A percentile compares a stretch with the other conserved stretches of the same genome.
phyloP scores from a whole-genome alignment of 35 echinoderm and acorn worm species.

The Diadema setosum region DNA sequence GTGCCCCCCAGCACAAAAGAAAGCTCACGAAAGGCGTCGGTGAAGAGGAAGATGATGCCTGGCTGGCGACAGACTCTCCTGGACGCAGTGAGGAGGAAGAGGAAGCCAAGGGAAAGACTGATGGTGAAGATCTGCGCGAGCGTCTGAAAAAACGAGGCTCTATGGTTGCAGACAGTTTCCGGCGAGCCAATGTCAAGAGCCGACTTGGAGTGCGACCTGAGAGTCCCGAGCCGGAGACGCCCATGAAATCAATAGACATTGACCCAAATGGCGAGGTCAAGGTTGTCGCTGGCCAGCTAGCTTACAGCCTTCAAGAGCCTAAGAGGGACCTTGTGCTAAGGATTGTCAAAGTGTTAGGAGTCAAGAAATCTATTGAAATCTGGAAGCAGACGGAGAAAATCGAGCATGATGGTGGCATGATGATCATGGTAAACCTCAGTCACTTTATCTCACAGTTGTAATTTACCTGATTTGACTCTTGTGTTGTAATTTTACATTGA shows the following conservation, averaged over 20 bases:
- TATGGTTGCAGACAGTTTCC: background rate
- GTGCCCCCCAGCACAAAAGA: background rate
- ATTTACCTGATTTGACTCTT: too few relatives aligned
- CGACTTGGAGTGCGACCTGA: conserved; percentile 20
- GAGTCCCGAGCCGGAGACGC: background rate
- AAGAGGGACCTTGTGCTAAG: conserved; percentile 69
- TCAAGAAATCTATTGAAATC: conserved; percentile 51
- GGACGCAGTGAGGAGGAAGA: background rate
- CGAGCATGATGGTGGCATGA: conserved; percentile 80
- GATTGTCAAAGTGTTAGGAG: conserved; percentile 70
- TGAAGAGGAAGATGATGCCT: conserved; percentile 50
- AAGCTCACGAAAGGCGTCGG: conserved; percentile 45
- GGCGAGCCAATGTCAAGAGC: background rate
- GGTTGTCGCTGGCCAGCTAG: conserved; percentile 76
- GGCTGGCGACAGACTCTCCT: conserved; percentile 19
- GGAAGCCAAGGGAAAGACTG: background rate
- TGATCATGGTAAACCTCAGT: conserved; percentile 88
- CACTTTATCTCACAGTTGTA: too few relatives aligned
- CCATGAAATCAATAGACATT: conserved; percentile 48
- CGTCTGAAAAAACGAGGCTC: background rate
- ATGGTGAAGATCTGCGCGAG: background rate
- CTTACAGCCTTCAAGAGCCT: conserved; percentile 76
- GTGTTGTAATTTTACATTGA: too few relatives aligned
- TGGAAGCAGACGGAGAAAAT: conserved; percentile 60
- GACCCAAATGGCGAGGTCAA: conserved; percentile 14